phyloP scores from a whole-genome alignment of 2,888 invertebrate genomes.

The Xanthia togata region DNA sequence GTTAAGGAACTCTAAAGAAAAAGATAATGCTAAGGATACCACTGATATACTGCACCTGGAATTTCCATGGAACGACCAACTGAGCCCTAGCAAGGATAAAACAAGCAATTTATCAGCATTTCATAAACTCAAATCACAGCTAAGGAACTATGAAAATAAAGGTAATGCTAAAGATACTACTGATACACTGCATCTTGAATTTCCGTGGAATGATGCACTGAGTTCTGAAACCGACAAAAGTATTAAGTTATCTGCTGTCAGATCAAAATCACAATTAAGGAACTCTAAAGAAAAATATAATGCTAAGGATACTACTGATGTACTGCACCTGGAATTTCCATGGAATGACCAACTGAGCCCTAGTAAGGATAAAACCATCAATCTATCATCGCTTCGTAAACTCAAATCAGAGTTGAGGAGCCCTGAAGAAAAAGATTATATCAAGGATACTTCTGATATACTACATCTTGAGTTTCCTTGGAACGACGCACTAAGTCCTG shows the following conservation, averaged over 20 bases:
- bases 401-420: neutral
- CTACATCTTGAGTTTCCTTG: conserved; percentile 14
- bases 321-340: conserved; percentile 26
- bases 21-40: neutral
- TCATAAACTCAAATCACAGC: neutral
- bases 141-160: neutral
- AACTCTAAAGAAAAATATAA: neutral
- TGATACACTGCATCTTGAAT: conserved; percentile 3
- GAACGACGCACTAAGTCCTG: conserved; percentile 8
- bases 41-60: neutral
- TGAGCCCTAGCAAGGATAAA: neutral
- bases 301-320: neutral
- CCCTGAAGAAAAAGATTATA: neutral
- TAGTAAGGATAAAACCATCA: neutral
- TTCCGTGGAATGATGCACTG: neutral
- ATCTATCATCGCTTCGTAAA: neutral
- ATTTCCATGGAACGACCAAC: conserved; percentile 11
- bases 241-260: neutral
- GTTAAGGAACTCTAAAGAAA: neutral
- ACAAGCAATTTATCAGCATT: neutral
- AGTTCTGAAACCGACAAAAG: neutral
- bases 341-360: conserved; percentile 14
- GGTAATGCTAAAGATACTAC: neutral
- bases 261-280: neutral
- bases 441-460: neutral